Evolutionary conservation across 2,113 vertebrate genomes (phyloP).

Genomic region (Xiphophorus couchianus): DNA sequence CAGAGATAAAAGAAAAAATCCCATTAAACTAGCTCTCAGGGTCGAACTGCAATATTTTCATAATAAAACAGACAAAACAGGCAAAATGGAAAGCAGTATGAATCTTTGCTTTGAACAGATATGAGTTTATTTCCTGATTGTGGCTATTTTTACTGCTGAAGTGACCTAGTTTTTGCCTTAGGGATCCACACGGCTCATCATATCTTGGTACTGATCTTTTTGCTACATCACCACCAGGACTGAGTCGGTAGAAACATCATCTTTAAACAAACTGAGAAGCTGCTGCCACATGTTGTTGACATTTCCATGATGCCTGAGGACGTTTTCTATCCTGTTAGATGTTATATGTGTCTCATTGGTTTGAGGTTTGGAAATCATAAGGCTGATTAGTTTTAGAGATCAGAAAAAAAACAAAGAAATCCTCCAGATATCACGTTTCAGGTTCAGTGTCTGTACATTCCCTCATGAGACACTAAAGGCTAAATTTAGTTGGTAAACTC

Average conservation of each 20-base stretch:
- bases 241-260: conserved; percentile 9
- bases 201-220: conserved; percentile 9
- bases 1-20: not conserved
- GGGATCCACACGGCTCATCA: conserved; percentile 52
- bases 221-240: conserved; percentile 9
- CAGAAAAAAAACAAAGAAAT: no score
- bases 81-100: not conserved
- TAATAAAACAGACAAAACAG: not conserved
- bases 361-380: not conserved
- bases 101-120: not conserved
- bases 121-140: not conserved
- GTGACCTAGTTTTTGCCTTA: conserved; percentile 51
- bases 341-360: not conserved
- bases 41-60: not conserved
- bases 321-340: no score
- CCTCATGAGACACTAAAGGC: conserved; percentile 24
- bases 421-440: conserved; percentile 5
- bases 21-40: not conserved
- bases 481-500: conserved; percentile 56
- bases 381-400: not conserved
- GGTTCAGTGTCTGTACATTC: not conserved
- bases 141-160: conserved; percentile 1
- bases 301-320: no score
- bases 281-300: not conserved
- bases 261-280: not conserved